A percentile compares a stretch with the other conserved stretches of the same genome.
Evolutionary conservation across 2,113 vertebrate species (phyloP).

Genomic region (Ovibos moschatus): DNA sequence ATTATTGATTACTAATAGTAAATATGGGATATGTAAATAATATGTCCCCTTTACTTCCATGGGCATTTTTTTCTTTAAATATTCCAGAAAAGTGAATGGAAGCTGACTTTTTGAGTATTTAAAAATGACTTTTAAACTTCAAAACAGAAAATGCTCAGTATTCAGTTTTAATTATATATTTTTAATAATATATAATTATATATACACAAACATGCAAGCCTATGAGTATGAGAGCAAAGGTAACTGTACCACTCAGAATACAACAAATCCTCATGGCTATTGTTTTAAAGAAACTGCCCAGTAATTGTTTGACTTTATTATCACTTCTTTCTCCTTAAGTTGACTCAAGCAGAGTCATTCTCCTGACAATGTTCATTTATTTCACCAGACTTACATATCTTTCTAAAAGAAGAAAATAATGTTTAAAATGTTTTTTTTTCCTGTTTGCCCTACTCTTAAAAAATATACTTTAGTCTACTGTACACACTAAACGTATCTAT

Average conservation of each 20-base stretch:
- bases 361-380: constrained; percentile 57
- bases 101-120: constrained; percentile 69
- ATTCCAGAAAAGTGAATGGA: constrained; percentile 68
- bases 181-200: neutral
- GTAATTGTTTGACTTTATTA: constrained; percentile 58
- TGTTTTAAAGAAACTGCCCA: constrained; percentile 61
- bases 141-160: constrained; percentile 52
- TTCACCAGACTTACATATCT: constrained; percentile 53
- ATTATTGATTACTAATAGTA: constrained; percentile 72
- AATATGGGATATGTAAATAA: constrained; percentile 69
- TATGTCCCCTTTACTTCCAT: constrained; percentile 65
- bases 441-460: neutral
- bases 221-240: constrained; percentile 27
- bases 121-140: constrained; percentile 71
- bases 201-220: constrained; percentile 44
- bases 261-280: constrained; percentile 33
- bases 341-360: constrained; percentile 11
- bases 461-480: neutral
- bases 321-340: constrained; percentile 61
- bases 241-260: constrained; percentile 39
- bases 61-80: constrained; percentile 72
- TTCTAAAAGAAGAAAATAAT: constrained; percentile 36
- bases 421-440: neutral
- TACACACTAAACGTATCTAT: constrained; percentile 10
- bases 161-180: constrained; percentile 50